Evolutionary conservation across 2,888 invertebrate genomes (phyloP).

Genomic region (Nephrotoma appendiculata): DNA sequence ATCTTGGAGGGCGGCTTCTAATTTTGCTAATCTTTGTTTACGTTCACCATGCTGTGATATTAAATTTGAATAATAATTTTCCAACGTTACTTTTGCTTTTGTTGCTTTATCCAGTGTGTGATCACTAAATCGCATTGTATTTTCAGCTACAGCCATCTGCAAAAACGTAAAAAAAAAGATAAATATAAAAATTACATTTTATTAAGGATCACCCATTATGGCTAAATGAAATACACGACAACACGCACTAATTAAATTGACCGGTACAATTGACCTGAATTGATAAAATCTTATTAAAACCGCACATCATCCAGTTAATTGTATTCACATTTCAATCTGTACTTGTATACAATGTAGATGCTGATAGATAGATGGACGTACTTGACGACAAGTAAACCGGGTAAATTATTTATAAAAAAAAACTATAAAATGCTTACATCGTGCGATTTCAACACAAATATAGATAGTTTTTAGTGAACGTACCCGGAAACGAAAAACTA

Average conservation of each 20-base stretch:
- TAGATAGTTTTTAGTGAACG: background rate
- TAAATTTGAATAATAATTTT: slow-evolving; percentile 98
- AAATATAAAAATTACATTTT: too few species aligned
- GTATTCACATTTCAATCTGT: background rate
- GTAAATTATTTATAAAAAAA: background rate
- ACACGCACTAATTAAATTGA: background rate
- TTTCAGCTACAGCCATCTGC: slow-evolving; percentile 65
- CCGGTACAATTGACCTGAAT: background rate
- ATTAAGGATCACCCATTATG: too few species aligned
- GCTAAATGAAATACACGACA: background rate
- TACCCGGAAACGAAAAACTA: background rate
- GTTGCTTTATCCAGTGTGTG: slow-evolving; percentile 98
- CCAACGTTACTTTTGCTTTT: slow-evolving; percentile 95
- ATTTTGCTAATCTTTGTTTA: slow-evolving; percentile 82
- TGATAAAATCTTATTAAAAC: background rate
- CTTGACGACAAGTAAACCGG: background rate
- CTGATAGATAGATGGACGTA: background rate
- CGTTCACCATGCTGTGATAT: slow-evolving; percentile 95
- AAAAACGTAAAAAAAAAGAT: background rate
- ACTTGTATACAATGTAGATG: background rate
- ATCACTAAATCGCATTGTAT: slow-evolving; percentile 82
- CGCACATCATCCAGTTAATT: background rate
- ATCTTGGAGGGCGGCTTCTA: slow-evolving; percentile 93
- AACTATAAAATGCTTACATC: background rate
- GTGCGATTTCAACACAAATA: background rate